Evolutionary conservation across 2,113 vertebrate species (phyloP).

Genomic region (Suricata suricatta): DNA sequence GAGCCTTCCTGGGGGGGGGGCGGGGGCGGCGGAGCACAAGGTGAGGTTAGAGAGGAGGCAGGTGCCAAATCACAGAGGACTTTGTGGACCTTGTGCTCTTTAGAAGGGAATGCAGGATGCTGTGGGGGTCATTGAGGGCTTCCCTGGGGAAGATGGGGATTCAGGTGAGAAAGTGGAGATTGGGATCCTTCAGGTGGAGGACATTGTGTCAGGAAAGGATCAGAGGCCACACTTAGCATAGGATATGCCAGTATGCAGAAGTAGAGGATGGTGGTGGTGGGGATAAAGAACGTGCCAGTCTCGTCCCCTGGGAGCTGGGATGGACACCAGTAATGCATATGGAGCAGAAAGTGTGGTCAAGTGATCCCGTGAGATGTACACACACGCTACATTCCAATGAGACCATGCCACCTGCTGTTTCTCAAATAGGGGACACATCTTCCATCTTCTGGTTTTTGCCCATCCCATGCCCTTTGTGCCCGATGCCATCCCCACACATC

Average conservation of each 20-base stretch:
- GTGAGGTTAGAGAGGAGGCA: not conserved
- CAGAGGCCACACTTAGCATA: not conserved
- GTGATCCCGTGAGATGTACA: too few relatives aligned
- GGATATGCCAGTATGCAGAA: not conserved
- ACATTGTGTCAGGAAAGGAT: not conserved
- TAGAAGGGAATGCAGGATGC: not conserved
- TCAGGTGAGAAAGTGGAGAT: not conserved
- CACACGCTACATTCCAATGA: not conserved
- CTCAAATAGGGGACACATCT: not conserved
- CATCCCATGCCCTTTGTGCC: not conserved
- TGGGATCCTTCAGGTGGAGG: not conserved
- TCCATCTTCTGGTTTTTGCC: not conserved
- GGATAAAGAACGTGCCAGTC: not conserved
- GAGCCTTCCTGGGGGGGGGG: not conserved
- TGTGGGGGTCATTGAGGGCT: not conserved
- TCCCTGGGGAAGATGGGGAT: not conserved
- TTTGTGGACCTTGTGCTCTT: not conserved
- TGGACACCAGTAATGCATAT: not conserved
- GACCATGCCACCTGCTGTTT: not conserved
- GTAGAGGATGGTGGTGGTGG: not conserved
- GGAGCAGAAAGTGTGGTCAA: not conserved
- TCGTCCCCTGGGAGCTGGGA: not conserved
- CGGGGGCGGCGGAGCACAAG: not conserved
- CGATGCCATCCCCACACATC: not conserved
- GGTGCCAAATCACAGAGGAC: not conserved